A percentile compares a stretch with the other conserved stretches of the same genome.
phyloP scores from a whole-genome alignment of 1,140 invertebrate species.

The Tetraneura akinire region DNA sequence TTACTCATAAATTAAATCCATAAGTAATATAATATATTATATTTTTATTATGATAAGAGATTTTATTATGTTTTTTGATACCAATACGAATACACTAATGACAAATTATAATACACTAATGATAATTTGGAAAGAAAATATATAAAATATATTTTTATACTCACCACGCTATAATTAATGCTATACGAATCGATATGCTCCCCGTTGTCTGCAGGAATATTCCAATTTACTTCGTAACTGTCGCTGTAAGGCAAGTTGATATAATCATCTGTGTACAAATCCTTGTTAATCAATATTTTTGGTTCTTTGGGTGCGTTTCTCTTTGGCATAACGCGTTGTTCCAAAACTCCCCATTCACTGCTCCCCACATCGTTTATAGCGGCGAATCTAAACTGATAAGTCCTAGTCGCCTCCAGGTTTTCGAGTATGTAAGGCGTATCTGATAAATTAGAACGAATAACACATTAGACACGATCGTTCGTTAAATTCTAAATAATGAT shows the following conservation, averaged over 20 bases:
- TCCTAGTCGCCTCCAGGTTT: constrained; percentile 73
- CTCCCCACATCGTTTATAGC: constrained; percentile 81
- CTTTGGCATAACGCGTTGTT: constrained; percentile 64
- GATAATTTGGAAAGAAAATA: too few relatives aligned
- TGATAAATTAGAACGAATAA: constrained; percentile 40
- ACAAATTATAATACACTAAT: too few relatives aligned
- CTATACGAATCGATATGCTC: constrained; percentile 82
- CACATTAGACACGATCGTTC: too few relatives aligned
- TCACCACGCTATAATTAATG: constrained; percentile 78
- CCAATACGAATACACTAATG: too few relatives aligned
- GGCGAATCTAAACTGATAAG: constrained; percentile 82
- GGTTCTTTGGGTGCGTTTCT: constrained; percentile 65
- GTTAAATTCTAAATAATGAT: too few relatives aligned
- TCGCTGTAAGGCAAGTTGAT: constrained; percentile 67
- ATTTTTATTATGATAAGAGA: too few relatives aligned
- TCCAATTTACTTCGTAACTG: constrained; percentile 80
- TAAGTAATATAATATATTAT: too few relatives aligned
- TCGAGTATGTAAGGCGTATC: constrained; percentile 74
- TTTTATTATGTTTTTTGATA: too few relatives aligned
- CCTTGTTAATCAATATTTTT: constrained; percentile 58
- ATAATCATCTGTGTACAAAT: constrained; percentile 56
- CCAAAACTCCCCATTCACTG: constrained; percentile 69
- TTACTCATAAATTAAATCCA: too few relatives aligned
- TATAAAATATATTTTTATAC: constrained; percentile 58
- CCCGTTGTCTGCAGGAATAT: constrained; percentile 81